Evolutionary conservation across 2,888 invertebrate species (phyloP).

Genomic region (Lottia gigantea): DNA sequence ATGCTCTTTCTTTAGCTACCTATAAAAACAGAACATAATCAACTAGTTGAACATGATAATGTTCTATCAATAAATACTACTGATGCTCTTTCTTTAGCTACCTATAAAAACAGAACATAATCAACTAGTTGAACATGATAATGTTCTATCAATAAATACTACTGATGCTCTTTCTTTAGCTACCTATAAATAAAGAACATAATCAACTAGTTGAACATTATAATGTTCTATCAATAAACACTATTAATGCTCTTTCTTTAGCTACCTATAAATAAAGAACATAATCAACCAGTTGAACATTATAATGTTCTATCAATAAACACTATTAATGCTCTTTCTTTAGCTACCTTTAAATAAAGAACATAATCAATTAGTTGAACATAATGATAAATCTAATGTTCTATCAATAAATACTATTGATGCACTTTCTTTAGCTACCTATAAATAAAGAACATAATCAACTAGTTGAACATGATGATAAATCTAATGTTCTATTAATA

Average conservation of each 20-base stretch:
- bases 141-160: constrained; percentile 74
- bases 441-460: constrained; percentile 26
- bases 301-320: constrained; percentile 77
- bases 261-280: constrained; percentile 46
- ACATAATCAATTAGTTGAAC: too few species aligned
- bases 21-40: constrained; percentile 33
- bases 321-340: constrained; percentile 64
- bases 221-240: constrained; percentile 75
- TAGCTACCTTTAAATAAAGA: constrained; percentile 48
- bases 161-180: constrained; percentile 63
- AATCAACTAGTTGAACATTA: constrained; percentile 77
- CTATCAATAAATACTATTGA: constrained; percentile 73
- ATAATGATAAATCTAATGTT: constrained; percentile 73
- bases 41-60: constrained; percentile 51
- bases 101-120: constrained; percentile 60
- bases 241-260: constrained; percentile 62
- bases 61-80: constrained; percentile 74
- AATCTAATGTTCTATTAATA: constrained; percentile 77
- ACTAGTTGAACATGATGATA: constrained; percentile 69
- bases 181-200: constrained; percentile 42
- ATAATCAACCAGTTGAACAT: constrained; percentile 69
- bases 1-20: constrained; percentile 61
- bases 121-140: constrained; percentile 78
- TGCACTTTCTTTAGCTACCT: constrained; percentile 61
- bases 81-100: constrained; percentile 60